phyloP scores from a whole-genome alignment of 2,113 vertebrate genomes.

The Gila orcuttii region DNA sequence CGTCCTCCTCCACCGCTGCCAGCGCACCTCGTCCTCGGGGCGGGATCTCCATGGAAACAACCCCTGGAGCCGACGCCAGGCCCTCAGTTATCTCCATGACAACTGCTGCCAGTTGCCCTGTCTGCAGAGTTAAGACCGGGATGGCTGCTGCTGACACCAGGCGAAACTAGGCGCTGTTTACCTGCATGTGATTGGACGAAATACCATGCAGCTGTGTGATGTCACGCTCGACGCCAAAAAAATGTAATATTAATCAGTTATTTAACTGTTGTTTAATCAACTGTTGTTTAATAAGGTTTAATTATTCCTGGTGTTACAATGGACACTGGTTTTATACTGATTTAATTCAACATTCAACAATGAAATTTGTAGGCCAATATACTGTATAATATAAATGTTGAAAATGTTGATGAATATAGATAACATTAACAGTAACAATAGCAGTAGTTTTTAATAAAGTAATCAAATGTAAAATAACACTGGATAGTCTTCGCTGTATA shows the following conservation, averaged over 20 bases:
- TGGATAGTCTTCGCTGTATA: no score
- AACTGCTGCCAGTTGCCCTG: conserved; percentile 72
- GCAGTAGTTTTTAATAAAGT: no score
- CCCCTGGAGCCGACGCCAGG: conserved; percentile 69
- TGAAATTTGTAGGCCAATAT: no score
- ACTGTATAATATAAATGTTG: no score
- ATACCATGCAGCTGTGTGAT: conserved; percentile 51
- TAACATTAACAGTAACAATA: no score
- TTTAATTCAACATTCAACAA: not conserved
- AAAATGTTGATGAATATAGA: no score
- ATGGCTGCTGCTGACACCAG: conserved; percentile 42
- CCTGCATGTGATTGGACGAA: conserved; percentile 69
- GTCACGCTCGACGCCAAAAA: conserved; percentile 43
- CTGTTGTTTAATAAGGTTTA: not conserved
- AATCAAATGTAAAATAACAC: no score
- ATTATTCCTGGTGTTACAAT: not conserved
- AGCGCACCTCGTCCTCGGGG: conserved; percentile 74
- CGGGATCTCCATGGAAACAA: conserved; percentile 87
- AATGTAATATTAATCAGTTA: not conserved
- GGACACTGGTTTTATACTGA: not conserved
- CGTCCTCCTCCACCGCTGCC: conserved; percentile 72
- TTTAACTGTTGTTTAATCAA: not conserved
- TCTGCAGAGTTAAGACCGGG: conserved; percentile 52
- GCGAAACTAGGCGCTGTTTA: conserved; percentile 67
- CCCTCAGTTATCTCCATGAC: conserved; percentile 87